These are phyloP conservation scores for Oreortyx pictus DNA, from an alignment of 2,797 vertebrate genomes.

Conservation along the genomic window DNA sequence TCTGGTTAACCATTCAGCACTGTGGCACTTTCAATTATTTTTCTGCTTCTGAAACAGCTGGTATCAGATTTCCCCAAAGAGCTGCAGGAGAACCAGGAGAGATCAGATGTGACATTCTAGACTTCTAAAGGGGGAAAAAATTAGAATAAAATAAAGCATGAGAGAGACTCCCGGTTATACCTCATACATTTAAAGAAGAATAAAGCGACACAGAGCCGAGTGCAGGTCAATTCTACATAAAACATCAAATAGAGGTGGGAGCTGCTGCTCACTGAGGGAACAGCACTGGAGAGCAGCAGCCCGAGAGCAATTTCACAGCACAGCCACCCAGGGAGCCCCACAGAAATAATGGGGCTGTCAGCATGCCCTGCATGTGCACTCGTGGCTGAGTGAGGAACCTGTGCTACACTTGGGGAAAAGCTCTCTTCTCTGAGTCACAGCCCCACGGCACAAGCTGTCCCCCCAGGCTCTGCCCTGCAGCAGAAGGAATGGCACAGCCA, in stretches of 20 bases:
- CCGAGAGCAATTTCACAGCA: not conserved
- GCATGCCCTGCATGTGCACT: not conserved
- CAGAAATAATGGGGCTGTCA: not conserved
- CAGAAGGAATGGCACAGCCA: not conserved
- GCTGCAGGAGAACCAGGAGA: not conserved
- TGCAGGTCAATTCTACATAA: not conserved
- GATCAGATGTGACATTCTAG: not conserved
- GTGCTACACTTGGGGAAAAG: accelerated
- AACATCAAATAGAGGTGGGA: not conserved
- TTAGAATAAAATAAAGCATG: not conserved
- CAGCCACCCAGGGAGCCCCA: not conserved
- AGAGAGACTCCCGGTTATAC: not conserved
- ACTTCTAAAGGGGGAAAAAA: accelerated
- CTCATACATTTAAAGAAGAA: not conserved
- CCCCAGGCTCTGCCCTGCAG: not conserved
- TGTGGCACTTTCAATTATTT: not conserved
- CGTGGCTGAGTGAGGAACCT: accelerated
- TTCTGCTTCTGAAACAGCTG: not conserved
- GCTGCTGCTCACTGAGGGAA: not conserved
- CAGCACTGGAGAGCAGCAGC: not conserved
- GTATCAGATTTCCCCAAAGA: not conserved
- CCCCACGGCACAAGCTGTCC: accelerated
- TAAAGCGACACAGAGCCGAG: not conserved
- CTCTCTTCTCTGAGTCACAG: accelerated
- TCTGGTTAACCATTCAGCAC: not conserved